Percentiles rank a stretch among this genome's conserved stretches.
phyloP scores from a whole-genome alignment of 2,797 vertebrate species.

The Micropoecilia bifurca region DNA sequence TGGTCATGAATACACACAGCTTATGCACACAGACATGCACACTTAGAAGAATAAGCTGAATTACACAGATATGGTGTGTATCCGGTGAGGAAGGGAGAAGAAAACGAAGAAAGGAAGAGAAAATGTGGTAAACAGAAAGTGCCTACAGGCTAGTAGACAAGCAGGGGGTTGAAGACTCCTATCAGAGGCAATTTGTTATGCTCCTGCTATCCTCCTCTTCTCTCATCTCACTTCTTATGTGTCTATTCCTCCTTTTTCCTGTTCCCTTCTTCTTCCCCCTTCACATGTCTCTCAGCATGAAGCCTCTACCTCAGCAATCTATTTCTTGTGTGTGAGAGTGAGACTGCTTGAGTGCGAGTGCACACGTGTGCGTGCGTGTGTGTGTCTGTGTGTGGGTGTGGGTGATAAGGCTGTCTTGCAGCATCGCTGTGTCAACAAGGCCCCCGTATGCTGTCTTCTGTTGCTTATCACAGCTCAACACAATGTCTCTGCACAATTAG shows the following conservation, averaged over 20 bases:
- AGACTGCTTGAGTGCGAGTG: background rate
- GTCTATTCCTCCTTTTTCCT: conserved; percentile 56
- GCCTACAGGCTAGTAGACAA: conserved; percentile 72
- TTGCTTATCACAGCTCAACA: conserved; percentile 79
- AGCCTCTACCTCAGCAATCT: conserved; percentile 71
- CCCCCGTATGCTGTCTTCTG: conserved; percentile 67
- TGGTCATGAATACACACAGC: conserved; percentile 2
- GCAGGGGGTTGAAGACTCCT: conserved; percentile 71
- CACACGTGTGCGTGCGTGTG: conserved; percentile 46
- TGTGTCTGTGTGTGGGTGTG: conserved; percentile 62
- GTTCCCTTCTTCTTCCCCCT: conserved; percentile 44
- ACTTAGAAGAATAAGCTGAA: conserved; percentile 23
- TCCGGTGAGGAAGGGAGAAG: conserved; percentile 17
- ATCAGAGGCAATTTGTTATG: conserved; percentile 79
- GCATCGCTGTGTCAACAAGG: conserved; percentile 79
- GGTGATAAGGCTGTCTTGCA: conserved; percentile 78
- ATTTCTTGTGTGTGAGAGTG: conserved; percentile 13
- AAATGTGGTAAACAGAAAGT: conserved; percentile 71
- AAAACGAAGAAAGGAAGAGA: conserved; percentile 36
- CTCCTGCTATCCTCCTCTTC: conserved; percentile 66
- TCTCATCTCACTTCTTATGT: conserved; percentile 66
- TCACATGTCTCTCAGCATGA: conserved; percentile 67
- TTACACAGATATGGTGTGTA: conserved; percentile 22
- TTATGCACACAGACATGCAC: conserved; percentile 2
- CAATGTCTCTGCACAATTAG: conserved; percentile 79